Percentiles rank a stretch among this genome's conserved stretches.
phyloP scores from a whole-genome alignment of 2,888 invertebrate species.

The Dasysyrphus tricinctus region DNA sequence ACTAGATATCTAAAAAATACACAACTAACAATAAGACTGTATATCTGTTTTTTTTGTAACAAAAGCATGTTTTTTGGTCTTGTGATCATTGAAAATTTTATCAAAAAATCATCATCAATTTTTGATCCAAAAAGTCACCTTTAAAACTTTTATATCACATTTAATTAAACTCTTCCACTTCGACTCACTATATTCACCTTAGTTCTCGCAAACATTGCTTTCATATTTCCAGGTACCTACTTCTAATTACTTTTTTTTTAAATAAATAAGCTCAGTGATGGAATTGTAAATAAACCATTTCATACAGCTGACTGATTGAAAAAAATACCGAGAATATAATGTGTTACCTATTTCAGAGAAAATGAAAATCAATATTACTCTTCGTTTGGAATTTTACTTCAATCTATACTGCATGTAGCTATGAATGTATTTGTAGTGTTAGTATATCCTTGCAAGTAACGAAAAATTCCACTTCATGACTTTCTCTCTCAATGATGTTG shows the following conservation, averaged over 20 bases:
- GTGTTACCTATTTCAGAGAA: constrained; percentile 6
- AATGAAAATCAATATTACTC: constrained; percentile 44
- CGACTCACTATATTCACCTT: neutral
- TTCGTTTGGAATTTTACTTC: constrained; percentile 40
- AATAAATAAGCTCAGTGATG: neutral
- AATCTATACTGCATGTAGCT: constrained; percentile 27
- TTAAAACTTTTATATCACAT: neutral
- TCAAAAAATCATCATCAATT: no score
- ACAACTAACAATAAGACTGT: no score
- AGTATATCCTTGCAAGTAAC: neutral
- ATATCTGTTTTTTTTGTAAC: no score
- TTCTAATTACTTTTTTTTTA: neutral
- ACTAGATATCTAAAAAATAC: no score
- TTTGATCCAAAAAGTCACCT: neutral
- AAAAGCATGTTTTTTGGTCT: no score
- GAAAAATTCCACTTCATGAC: constrained; percentile 31
- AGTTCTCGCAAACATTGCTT: neutral
- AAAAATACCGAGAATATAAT: neutral
- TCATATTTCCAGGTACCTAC: neutral
- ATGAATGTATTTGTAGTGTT: no score
- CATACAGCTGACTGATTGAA: neutral
- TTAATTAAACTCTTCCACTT: neutral
- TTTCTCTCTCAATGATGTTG: constrained; percentile 43
- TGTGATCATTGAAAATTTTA: no score
- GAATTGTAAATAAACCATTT: neutral